These are phyloP conservation scores for Acrocephalus arundinaceus DNA, from an alignment of 2,113 vertebrate genomes.

Conservation along the genomic window DNA sequence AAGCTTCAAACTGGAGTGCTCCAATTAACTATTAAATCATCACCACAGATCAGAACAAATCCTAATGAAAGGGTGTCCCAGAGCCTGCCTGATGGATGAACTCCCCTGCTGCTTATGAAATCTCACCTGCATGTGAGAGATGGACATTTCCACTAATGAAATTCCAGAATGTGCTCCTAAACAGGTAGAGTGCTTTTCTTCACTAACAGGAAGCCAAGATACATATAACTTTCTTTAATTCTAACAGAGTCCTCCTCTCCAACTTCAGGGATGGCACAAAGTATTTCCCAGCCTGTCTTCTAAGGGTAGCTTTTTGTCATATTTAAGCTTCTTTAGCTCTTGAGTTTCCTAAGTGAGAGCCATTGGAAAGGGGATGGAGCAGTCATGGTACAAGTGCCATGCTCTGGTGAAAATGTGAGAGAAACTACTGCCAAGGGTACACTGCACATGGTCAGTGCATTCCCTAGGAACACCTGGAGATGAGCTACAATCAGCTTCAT, in stretches of 20 bases:
- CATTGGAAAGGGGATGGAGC: accelerated
- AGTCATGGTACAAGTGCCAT: background rate
- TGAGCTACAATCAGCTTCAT: background rate
- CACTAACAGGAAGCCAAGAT: background rate
- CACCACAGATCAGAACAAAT: background rate
- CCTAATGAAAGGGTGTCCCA: background rate
- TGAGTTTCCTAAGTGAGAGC: background rate
- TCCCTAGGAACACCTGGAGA: background rate
- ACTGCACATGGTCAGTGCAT: accelerated
- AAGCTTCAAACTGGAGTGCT: background rate
- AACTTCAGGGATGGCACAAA: background rate
- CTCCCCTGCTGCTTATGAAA: background rate
- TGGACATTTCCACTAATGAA: background rate
- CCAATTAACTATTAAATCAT: background rate
- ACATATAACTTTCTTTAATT: background rate
- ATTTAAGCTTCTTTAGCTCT: background rate
- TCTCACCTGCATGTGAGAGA: background rate
- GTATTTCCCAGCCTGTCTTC: background rate
- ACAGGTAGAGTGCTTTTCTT: background rate
- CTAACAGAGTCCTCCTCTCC: background rate
- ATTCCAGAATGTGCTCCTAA: background rate
- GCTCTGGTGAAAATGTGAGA: background rate
- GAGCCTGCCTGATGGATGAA: background rate
- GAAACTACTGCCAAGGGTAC: background rate
- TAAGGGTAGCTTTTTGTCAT: background rate